Conservation (phyloP, 2,113 vertebrate genomes). For the Bos taurus region ARS-UCD2.0 NC_037338.1:26109501-26110000, state of each 20-base stretch:
- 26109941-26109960: constrained; percentile 43
- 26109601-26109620: neutral
- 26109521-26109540: too few relatives aligned
- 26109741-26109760: neutral
- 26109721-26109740: neutral
- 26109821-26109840: neutral
- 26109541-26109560: too few relatives aligned
- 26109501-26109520: too few relatives aligned
- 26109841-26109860: neutral
- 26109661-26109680: neutral
- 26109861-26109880: neutral
- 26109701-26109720: neutral
- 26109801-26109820: neutral
- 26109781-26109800: neutral
- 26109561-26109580: neutral
- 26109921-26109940: constrained; percentile 28
- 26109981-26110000: constrained; percentile 45
- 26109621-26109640: neutral
- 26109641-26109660: neutral
- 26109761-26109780: neutral
- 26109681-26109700: neutral
- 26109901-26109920: constrained; percentile 51
- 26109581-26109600: neutral
- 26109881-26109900: constrained; percentile 29
- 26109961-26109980: constrained; percentile 57